Evolutionary conservation across 2,888 invertebrate genomes (phyloP).

Genomic region (Amphimallon solstitiale): DNA sequence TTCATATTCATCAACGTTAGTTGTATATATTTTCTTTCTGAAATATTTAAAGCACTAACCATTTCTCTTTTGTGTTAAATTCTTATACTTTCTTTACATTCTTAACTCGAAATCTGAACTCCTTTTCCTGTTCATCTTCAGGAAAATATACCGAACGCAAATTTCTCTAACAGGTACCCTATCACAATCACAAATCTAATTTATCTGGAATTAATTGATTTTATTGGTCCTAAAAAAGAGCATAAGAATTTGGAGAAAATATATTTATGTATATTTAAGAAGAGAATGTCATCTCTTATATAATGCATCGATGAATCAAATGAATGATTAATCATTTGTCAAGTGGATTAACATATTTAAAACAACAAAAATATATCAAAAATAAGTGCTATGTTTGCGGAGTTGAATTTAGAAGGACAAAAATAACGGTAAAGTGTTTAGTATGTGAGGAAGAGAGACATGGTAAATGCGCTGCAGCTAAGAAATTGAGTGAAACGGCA

Average conservation of each 20-base stretch:
- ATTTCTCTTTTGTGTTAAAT: conserved; percentile 16
- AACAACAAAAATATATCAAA: no score
- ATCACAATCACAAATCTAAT: conserved; percentile 52
- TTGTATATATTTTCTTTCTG: not conserved
- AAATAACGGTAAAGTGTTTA: no score
- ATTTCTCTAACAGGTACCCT: conserved; percentile 52
- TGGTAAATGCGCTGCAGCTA: no score
- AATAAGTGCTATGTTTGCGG: no score
- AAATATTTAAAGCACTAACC: conserved; percentile 36
- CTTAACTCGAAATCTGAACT: not conserved
- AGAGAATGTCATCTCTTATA: no score
- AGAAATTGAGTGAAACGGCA: no score
- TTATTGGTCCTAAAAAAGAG: conserved; percentile 47
- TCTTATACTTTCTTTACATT: conserved; percentile 11
- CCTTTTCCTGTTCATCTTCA: conserved; percentile 3
- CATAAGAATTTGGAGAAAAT: not conserved
- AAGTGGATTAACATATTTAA: no score
- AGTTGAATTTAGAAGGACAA: no score
- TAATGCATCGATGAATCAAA: no score
- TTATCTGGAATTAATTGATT: conserved; percentile 23
- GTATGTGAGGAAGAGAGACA: no score
- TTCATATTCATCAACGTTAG: no score
- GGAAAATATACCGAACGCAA: conserved; percentile 13
- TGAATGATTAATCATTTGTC: no score
- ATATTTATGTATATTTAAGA: not conserved